phyloP scores from a whole-genome alignment of 2,888 invertebrate species.

The Orthosia gracilis region DNA sequence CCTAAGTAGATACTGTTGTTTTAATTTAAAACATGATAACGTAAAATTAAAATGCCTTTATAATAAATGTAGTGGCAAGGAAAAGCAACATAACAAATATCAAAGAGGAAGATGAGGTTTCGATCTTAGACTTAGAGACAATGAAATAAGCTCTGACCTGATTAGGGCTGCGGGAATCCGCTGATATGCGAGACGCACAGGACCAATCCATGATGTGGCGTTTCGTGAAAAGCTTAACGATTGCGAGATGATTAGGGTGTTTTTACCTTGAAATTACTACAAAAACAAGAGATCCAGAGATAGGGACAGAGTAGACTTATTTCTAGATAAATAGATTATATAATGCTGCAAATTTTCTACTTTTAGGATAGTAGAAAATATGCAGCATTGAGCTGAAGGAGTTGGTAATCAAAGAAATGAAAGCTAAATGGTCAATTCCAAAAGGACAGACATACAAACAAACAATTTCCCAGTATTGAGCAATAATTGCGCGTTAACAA shows the following conservation, averaged over 20 bases:
- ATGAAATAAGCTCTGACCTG: too few relatives aligned
- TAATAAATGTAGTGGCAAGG: background rate
- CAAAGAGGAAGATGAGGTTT: too few relatives aligned
- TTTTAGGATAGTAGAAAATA: background rate
- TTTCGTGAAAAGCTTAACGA: background rate
- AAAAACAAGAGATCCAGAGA: background rate
- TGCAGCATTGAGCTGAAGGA: background rate
- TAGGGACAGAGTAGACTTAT: background rate
- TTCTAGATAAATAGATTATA: background rate
- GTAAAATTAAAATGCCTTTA: slow-evolving; percentile 3
- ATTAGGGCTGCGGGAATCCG: too few relatives aligned
- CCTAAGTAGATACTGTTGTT: background rate
- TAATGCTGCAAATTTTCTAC: background rate
- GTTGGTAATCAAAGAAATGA: too few relatives aligned
- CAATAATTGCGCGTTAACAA: slow-evolving; percentile 49
- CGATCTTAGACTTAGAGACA: background rate
- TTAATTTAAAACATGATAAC: slow-evolving; percentile 38
- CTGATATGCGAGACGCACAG: too few relatives aligned
- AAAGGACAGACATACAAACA: slow-evolving; percentile 16
- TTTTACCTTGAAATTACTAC: background rate
- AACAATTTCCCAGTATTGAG: slow-evolving; percentile 7
- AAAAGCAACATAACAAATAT: background rate
- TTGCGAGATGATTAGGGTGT: background rate
- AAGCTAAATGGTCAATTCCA: background rate
- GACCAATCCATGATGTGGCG: too few relatives aligned